Base-by-base conservation (phyloP, 2,797 vertebrate species). In the Moxostoma hubbsi region DNA sequence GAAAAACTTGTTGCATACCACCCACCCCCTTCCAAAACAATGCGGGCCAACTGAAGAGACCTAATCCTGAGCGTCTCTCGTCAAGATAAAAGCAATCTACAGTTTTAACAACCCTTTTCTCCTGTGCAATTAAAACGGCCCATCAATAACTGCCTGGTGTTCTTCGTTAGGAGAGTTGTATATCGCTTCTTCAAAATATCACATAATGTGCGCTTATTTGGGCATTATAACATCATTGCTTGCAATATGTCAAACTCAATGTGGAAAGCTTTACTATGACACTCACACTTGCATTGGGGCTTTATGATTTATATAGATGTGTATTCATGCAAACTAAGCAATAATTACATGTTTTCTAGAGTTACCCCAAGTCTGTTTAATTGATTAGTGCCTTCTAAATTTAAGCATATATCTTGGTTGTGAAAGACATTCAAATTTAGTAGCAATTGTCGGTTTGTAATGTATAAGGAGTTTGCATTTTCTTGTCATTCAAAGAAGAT, bases 1-100 rank as follows among this genome's bases (percentile, higher is more conserved):
- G 95, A 96, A 97, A 97, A 96, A 96, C 96, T 95, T 95, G 95
- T 96, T 95, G 95, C 95, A 93, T 88, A 63, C 69, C 51, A 77
- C 66, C 67, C 15, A 12, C 45, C 47, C 70, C 75, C 69, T 81
- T 66, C 80, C 95, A 92, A 92, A 96, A 96, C 95, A 96, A 96
- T 96, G 95, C 94, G 90, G 92, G 88, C 91, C 91, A 92, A 93
- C 92, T 91, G 93, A 93, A 94, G 94, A 95, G 93, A 88, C 90
- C 93, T 96, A 96, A 96, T 95, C 94, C 94, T 92, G 90, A 93
- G 94, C 95, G 92, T 95, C 93, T 93, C 92, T 92, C 92, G 87
- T 92, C 93, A 89, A 94, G 93, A 95, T 93, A 94, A 94, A 94
- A 93, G 92, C 83, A 84, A 86, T 90, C 86, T 89, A 89, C 85